A percentile compares a stretch with the other conserved stretches of the same genome.
Evolutionary conservation across 2,797 vertebrate species (phyloP).

Genomic region (Falco concolor): DNA sequence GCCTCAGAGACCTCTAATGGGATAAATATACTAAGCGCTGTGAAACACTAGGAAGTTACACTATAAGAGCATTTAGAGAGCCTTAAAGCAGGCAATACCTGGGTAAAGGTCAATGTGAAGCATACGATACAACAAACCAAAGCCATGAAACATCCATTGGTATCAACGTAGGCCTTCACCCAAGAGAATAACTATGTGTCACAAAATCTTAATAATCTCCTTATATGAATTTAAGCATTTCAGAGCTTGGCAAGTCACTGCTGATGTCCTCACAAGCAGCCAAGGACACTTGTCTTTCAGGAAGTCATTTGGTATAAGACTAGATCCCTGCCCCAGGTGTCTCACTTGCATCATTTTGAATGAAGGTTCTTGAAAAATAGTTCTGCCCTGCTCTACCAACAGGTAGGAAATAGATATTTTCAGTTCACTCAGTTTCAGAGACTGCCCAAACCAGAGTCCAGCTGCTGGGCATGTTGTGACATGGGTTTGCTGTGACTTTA

Average conservation of each 20-base stretch:
- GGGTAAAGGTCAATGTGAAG: background rate
- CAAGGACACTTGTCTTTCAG: background rate
- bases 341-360: background rate
- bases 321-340: background rate
- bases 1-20: background rate
- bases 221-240: background rate
- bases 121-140: background rate
- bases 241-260: background rate
- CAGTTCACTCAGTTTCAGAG: background rate
- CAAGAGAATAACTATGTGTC: background rate
- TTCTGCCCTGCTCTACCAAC: background rate
- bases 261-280: background rate
- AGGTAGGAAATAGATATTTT: background rate
- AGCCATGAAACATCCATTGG: background rate
- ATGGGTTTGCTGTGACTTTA: background rate
- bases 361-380: background rate
- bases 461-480: background rate
- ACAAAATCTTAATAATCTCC: background rate
- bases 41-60: background rate
- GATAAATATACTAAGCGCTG: rapidly evolving
- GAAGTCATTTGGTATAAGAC: background rate
- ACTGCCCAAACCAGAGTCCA: background rate
- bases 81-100: background rate
- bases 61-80: background rate
- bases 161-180: background rate